These are phyloP conservation scores for human DNA, from an alignment of 2,113 vertebrate genomes.

Conservation along the genomic window DNA sequence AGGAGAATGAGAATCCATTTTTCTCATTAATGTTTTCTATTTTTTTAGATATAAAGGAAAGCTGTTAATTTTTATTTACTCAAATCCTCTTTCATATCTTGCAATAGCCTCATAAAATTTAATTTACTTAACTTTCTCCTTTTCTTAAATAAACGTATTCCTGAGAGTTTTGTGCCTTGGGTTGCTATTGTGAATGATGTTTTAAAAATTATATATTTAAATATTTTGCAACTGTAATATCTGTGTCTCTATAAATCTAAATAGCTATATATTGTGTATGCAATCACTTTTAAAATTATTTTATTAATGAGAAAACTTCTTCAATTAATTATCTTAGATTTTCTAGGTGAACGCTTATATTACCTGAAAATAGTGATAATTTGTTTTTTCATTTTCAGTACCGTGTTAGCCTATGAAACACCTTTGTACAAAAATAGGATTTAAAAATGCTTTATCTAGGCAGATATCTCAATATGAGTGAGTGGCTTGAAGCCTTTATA, in stretches of 20 bases:
- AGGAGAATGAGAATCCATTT: background rate
- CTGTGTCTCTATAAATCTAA: background rate
- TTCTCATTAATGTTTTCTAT: background rate
- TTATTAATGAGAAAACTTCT: conserved; percentile 15
- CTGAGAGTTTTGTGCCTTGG: background rate
- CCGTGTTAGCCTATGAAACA: background rate
- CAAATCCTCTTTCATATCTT: background rate
- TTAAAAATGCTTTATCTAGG: background rate
- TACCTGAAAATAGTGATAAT: background rate
- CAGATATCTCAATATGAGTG: background rate
- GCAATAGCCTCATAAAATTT: background rate
- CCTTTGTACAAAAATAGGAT: background rate
- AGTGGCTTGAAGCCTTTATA: background rate
- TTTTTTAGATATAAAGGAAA: background rate
- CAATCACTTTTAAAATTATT: background rate
- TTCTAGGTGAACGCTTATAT: background rate
- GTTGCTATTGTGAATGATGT: background rate
- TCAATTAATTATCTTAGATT: background rate
- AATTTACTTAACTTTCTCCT: conserved; percentile 9
- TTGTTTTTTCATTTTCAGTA: conserved; percentile 4
- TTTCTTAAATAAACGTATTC: background rate
- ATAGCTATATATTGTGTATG: background rate
- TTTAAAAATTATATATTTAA: background rate
- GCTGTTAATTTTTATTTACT: conserved; percentile 11
- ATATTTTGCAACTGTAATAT: background rate